Conservation (phyloP, 2,797 vertebrate species). For the Siniperca obscura region DNA sequence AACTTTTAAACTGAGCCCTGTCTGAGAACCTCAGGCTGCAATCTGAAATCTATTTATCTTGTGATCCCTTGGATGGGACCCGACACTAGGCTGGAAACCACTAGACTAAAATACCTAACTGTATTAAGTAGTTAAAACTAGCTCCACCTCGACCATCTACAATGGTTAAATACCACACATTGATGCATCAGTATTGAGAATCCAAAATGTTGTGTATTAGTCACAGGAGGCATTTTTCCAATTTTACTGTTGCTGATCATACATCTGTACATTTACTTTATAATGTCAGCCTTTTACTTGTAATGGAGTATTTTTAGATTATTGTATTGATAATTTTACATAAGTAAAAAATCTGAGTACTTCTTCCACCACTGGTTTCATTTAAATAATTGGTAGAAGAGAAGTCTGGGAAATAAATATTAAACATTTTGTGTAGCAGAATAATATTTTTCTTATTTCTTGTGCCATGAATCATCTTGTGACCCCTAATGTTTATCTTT, state of each 20-base stretch:
- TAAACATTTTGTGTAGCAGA: neutral
- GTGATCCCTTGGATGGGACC: neutral
- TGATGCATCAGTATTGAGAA: neutral
- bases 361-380: neutral
- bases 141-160: neutral
- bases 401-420: neutral
- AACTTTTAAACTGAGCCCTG: neutral
- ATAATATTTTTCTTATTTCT: neutral
- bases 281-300: neutral
- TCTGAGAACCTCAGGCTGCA: conserved; percentile 21
- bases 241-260: neutral
- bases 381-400: neutral
- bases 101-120: neutral
- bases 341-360: neutral
- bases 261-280: neutral
- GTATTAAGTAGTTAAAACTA: neutral
- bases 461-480: neutral
- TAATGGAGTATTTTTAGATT: neutral
- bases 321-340: neutral
- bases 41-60: neutral
- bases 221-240: neutral
- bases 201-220: neutral
- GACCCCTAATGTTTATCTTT: neutral
- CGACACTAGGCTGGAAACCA: neutral
- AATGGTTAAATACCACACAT: neutral